Evolutionary conservation across 2,888 invertebrate genomes (phyloP), one percentile per base, ranked within the genome.

Genomic region (Cerastoderma edule): DNA sequence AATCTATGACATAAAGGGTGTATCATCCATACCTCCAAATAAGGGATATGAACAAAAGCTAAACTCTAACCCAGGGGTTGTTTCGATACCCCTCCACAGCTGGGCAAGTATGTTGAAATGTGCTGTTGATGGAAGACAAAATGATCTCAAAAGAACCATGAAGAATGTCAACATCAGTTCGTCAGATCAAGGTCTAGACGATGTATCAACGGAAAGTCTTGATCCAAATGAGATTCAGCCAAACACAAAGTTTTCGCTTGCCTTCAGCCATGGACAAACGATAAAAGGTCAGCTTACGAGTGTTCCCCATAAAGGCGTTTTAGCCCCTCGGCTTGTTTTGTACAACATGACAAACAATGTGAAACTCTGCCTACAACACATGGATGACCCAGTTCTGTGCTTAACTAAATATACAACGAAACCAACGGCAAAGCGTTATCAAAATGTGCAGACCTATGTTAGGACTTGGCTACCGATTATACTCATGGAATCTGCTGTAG

Each of bases 401-500:
- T 68, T 88, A 10, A 66, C 74, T n/a, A 69, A 69, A n/a, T 84
- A 83, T 67, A 74, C 83, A n/a, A 82, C 81, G 19, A 65, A 53
- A 10, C 64, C 76, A 19, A 78, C 85, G n/a, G 69, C 70, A 19
- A 56, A 70, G 10, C 30, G 24, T 13, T 85, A 84, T 54, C 27
- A 60, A 0, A 57, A 44, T 30, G 54, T 75, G 1, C 53, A 60
- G 13, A 54, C 75, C 5, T 87, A 87, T 65, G 28, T 83, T 1
- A 71, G 73, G 13, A 76, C 72, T 27, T 87, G 88, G 88, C 33
- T 83, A 35, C 87, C 86, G 0, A 53, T 88, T 13, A 70, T 85
- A 8, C 75, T 80, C 44, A 88, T 88, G 88, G 86, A 88, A 66
- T 78, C 86, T 22, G 88, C 85, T 6, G 65, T 72, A 10, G 71